Base-by-base conservation (phyloP, 2,797 vertebrate genomes). In the Buphagus erythrorhynchus region DNA sequence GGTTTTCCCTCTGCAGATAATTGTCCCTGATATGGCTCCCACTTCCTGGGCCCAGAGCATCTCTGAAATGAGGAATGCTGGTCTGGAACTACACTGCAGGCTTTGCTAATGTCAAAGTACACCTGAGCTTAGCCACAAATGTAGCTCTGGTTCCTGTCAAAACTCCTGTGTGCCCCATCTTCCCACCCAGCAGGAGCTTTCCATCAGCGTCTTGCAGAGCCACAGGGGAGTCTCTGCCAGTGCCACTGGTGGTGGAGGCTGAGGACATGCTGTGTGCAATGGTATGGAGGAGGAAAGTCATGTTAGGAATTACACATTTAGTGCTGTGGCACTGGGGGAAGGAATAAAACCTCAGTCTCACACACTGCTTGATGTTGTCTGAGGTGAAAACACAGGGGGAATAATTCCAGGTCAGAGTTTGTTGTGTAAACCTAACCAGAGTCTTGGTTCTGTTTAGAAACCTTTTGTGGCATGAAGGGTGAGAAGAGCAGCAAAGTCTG, bases 241-340 rank as follows among this genome's bases (percentile, higher is more conserved):
- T 13, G 22, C 8, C 43, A 4, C 4, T 61, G 29, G 13, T 48
- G 43, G 16, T 72, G 43, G 51, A 79, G 28, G 46, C 16, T 73
- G 54, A 76, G 55, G 38, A 58, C 15, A 2, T 9, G n/a, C 16
- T 40, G 17, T 18, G 14, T 58, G 10, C 11, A 25, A 2, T 3
- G 24, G 5, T 11, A 5, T 0, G 12, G 33, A 35, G 54, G 11
- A 63, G 45, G 18, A 67, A 76, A 74, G 29, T 0, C 17, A 5
- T 1, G 16, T 36, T 9, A 55, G 46, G 29, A 15, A 21, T 77
- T 14, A 28, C 15, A 61, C 10, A 8, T 36, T 79, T 16, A 15
- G 13, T n/a, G 24, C 21, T 0, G 0, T 28, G 21, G 6, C 6
- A 49, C 24, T 33, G 25, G 2, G 10, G 7, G 10, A 26, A 46